Conservation (phyloP, 2,113 vertebrate species). For the Empidonax traillii region DNA sequence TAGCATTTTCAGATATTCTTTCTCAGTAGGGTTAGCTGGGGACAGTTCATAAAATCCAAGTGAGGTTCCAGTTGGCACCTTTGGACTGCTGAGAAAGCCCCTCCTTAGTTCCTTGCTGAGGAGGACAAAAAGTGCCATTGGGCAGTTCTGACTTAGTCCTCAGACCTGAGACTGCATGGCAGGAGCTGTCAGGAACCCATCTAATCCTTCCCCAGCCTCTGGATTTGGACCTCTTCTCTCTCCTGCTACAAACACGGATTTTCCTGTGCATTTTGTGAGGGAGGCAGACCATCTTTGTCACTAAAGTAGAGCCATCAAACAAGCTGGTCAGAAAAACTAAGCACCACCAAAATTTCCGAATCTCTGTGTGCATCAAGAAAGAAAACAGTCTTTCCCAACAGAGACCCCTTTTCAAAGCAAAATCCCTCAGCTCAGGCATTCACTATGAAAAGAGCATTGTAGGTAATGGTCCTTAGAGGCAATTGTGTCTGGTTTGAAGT, state of each 20-base stretch:
- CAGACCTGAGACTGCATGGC: neutral
- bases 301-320: neutral
- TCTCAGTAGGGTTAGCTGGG: neutral
- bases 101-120: accelerated
- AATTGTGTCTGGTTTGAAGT: neutral
- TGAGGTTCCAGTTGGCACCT: neutral
- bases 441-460: neutral
- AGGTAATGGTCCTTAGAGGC: neutral
- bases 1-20: neutral
- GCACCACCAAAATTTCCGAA: neutral
- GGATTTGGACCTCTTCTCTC: neutral
- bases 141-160: neutral
- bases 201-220: accelerated
- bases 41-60: neutral
- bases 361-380: neutral
- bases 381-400: neutral
- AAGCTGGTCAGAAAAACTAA: neutral
- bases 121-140: neutral
- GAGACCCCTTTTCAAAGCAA: neutral
- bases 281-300: neutral
- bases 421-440: neutral
- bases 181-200: neutral
- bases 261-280: neutral
- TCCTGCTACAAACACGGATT: neutral
- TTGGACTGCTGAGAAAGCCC: neutral